Conservation (phyloP, 2,888 invertebrate genomes). For the Sesia bembeciformis region DNA sequence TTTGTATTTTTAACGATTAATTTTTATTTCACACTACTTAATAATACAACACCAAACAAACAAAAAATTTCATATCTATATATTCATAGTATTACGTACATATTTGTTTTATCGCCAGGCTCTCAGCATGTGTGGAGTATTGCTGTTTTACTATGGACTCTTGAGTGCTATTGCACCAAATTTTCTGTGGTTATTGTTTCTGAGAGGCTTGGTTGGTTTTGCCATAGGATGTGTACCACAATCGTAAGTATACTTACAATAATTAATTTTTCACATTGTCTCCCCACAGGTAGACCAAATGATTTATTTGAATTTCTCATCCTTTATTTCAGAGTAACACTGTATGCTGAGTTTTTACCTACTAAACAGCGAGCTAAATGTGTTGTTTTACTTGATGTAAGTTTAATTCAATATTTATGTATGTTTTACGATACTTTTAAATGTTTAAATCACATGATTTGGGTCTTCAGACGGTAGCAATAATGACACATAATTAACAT, state of each 20-base stretch:
- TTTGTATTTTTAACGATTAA: too few relatives aligned
- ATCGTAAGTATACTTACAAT: constrained; percentile 81
- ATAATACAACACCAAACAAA: not conserved
- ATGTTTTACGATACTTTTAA: too few relatives aligned
- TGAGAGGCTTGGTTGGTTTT: constrained; percentile 95
- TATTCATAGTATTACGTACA: constrained; percentile 6
- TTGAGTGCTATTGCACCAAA: constrained; percentile 93
- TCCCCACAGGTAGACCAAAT: too few relatives aligned
- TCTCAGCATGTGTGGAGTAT: constrained; percentile 90
- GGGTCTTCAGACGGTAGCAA: too few relatives aligned
- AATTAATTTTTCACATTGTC: too few relatives aligned
- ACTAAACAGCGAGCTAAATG: constrained; percentile 95
- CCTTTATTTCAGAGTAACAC: constrained; percentile 82
- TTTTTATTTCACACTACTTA: too few relatives aligned
- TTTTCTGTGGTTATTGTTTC: constrained; percentile 90
- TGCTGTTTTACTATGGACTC: constrained; percentile 93
- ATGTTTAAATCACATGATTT: too few relatives aligned
- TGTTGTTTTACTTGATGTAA: constrained; percentile 94
- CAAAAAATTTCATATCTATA: constrained; percentile 1
- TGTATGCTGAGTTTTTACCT: constrained; percentile 97
- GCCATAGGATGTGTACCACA: constrained; percentile 98
- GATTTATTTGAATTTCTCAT: not conserved
- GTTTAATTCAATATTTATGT: constrained; percentile 30
- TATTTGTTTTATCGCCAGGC: constrained; percentile 71
- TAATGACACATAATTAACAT: too few relatives aligned